A percentile compares a stretch with the other conserved stretches of the same genome.
phyloP scores from a whole-genome alignment of 2,888 invertebrate species.

The Dynastes maya region DNA sequence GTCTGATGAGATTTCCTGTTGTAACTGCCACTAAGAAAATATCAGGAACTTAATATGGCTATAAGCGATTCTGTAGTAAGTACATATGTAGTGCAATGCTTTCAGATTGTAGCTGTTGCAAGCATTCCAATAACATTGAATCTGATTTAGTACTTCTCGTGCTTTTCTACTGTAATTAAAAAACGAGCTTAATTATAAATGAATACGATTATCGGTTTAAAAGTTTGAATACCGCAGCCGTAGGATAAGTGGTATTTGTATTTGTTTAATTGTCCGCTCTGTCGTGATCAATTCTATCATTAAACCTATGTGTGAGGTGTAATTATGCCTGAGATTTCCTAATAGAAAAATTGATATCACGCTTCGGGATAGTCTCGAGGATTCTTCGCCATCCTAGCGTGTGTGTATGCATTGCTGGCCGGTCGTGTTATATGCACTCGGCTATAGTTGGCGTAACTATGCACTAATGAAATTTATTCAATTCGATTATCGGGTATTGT shows the following conservation, averaged over 20 bases:
- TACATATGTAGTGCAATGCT: too few relatives aligned
- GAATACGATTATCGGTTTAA: not conserved
- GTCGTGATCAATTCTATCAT: conserved; percentile 53
- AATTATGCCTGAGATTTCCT: conserved; percentile 37
- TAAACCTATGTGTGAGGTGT: conserved; percentile 54
- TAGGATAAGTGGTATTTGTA: conserved; percentile 21
- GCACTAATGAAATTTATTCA: conserved; percentile 61
- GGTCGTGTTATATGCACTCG: conserved; percentile 11
- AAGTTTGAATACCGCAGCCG: conserved; percentile 16
- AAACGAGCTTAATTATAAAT: too few relatives aligned
- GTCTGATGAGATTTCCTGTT: too few relatives aligned
- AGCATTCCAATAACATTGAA: too few relatives aligned
- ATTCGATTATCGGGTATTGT: conserved; percentile 59
- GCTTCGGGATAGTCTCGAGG: conserved; percentile 58
- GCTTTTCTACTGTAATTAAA: too few relatives aligned
- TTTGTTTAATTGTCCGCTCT: conserved; percentile 62
- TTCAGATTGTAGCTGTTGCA: too few relatives aligned
- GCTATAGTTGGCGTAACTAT: conserved; percentile 51
- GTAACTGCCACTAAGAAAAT: too few relatives aligned
- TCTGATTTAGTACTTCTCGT: too few relatives aligned
- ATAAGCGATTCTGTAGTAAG: too few relatives aligned
- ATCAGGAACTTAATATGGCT: too few relatives aligned
- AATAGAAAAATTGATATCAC: conserved; percentile 61
- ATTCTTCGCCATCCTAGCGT: conserved; percentile 54
- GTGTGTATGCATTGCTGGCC: conserved; percentile 3